Evolutionary conservation across 2,888 invertebrate genomes (phyloP), one percentile per base, ranked within the genome.

Genomic region (Lissonota sp.): DNA sequence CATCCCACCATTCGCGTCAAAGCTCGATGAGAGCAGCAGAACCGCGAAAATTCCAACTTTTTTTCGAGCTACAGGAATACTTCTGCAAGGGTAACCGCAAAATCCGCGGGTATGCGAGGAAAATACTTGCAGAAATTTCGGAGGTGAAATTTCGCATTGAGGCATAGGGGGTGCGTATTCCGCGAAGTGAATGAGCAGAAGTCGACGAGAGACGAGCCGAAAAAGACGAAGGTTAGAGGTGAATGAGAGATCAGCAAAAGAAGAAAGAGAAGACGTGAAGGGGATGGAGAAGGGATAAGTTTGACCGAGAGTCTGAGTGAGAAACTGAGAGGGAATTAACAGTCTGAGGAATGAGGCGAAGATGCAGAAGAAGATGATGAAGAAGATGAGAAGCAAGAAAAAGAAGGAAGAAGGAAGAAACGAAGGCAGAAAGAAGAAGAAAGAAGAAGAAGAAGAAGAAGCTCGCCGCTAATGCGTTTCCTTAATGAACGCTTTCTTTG

Each of bases 401-500:
- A 37, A 16, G 7, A 66, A 71, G 60, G 80, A 77, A 62, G 53
- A 81, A 74, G 77, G 79, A 76, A 71, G 64, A 85, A 76, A 75
- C 58, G 82, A 70, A 67, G 82, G 83, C 82, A 73, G 80, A 76
- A 73, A 83, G 79, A 74, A 83, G 75, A 80, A 70, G 82, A 81
- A 75, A 66, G 79, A 75, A 63, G 83, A 85, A 82, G 82, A 80
- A 71, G 82, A 84, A 83, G 82, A 85, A 87, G 85, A 84, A 86
- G 85, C 85, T 87, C 74, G 83, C 87, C 87, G 86, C 88, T 90
- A 90, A 90, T 90, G 89, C 88, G 87, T 90, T 90, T 89, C 87
- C 89, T 88, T 90, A 90, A 90, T 90, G 90, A 90, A 90, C 86
- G 88, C 87, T 90, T 90, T 90, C 90, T 90, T 90, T 90, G 90